Evolutionary conservation across 2,888 invertebrate species (phyloP), one percentile per base, ranked within the genome.

Genomic region (Gnatocerus cornutus): DNA sequence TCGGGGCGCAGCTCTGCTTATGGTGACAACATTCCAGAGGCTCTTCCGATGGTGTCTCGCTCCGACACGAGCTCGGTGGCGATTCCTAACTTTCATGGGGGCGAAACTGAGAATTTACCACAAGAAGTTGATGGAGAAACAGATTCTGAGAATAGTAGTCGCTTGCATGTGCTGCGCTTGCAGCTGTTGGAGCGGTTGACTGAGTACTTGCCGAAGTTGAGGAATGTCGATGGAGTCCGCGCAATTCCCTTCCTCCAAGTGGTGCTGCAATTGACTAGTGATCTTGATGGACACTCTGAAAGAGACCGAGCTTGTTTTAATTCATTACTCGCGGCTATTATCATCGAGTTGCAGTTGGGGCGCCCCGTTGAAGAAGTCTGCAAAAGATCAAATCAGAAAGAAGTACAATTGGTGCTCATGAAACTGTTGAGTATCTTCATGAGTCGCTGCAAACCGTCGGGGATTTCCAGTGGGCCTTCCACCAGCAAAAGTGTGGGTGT

Each of bases 1-100:
- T 96, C 96, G n/a, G 97, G 96, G 4, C 89, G 96, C 41, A 97
- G 96, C 86, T 96, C 96, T 77, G 94, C 95, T 0, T 97, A 97
- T 82, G 97, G 96, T 78, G 93, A 93, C 80, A 88, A 88, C 74
- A 86, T 87, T 30, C 88, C 88, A 67, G 90, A 90, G 77, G 84
- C 87, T 6, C n/a, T 58, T 16, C 65, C 65, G 13, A 53, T 53
- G 1, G 81, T 83, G 37, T 83, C 79, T 66, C 85, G 88, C 65
- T 89, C 89, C 69, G 90, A 90, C 78, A 87, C 87, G 29, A 88
- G 87, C 79, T 88, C 88, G 63, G 72, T 73, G 4, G 72, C 71
- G 39, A 79, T 75, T 68, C 73, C 74, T 3, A 66, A 55, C 12
- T 48, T 39, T 39, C 64, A 58, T 74, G 68, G 61, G 55, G 74